Base-by-base conservation (phyloP, 2,888 invertebrate species). In the Apodemia mormo region DNA sequence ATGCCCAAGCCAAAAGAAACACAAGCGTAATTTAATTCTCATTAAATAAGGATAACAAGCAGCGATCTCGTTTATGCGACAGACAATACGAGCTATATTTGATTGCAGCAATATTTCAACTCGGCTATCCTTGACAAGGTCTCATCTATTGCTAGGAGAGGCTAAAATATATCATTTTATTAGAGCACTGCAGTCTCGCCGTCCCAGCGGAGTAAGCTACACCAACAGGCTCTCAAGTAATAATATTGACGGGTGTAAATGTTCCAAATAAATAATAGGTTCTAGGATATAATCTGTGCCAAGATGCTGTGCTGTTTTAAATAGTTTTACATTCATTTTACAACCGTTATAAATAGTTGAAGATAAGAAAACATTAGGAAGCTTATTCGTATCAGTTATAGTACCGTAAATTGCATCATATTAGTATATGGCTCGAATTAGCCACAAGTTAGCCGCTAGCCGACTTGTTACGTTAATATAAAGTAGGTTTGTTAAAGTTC, bases 111-210 rank as follows among this genome's bases (percentile, higher is more conserved):
- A 49, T 49, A 49, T 49, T 49, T 49, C 14, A 49, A 49, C 52
- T n/a, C 52, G 52, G n/a, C 52, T 52, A 52, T 52, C 52, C n/a
- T 52, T 52, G 52, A n/a, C 52, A n/a, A n/a, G 52, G 52, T 52
- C 52, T 52, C 52, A 52, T 52, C 52, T 52, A n/a, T n/a, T 52
- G 7, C 52, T 52, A n/a, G 52, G 52, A 2, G 52, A 52, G 52
- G 52, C 7, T 52, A 2, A 52, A 52, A 52, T 52, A n/a, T 52
- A 52, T 52, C 7, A 52, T 52, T 52, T 52, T 52, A 14, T n/a
- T 52, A 52, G 7, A 52, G n/a, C 52, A n/a, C 1, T 52, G 52
- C 52, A 52, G 52, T 52, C 52, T 3, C 49, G 49, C 5, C 49
- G 5, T 49, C 49, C 14, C 49, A 49, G 14, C 49, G 49, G 49